These are phyloP conservation scores for Oncorhynchus gorbuscha DNA, from an alignment of 2,113 vertebrate genomes.

Conservation along the genomic window DNA sequence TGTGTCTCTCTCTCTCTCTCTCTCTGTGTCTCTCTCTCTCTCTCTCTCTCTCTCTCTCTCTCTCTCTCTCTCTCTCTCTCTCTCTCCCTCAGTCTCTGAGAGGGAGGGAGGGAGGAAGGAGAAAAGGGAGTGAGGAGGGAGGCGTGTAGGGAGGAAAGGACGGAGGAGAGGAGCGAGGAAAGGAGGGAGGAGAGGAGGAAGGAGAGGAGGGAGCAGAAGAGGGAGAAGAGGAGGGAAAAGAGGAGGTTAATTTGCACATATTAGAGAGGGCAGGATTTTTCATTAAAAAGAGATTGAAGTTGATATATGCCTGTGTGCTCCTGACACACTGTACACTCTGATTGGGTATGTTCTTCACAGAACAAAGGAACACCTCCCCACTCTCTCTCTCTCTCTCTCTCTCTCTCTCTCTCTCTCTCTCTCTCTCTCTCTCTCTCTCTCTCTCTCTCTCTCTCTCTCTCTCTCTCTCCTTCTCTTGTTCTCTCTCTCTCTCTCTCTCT, in stretches of 20 bases:
- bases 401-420: too few relatives aligned
- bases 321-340: constrained; percentile 79
- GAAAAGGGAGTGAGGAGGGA: not conserved
- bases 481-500: too few relatives aligned
- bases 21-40: not conserved
- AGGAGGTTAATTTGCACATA: constrained; percentile 82
- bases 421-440: too few relatives aligned
- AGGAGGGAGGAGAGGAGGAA: constrained; percentile 26
- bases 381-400: not conserved
- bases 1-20: too few relatives aligned
- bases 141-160: constrained; percentile 12
- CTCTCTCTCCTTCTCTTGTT: too few relatives aligned
- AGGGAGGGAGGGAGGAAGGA: not conserved
- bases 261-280: constrained; percentile 83
- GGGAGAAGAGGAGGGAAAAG: constrained; percentile 56
- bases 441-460: too few relatives aligned
- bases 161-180: not conserved
- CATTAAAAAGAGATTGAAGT: constrained; percentile 85
- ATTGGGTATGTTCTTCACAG: constrained; percentile 78
- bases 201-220: constrained; percentile 68
- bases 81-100: not conserved
- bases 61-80: not conserved
- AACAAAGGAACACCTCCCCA: constrained; percentile 69
- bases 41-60: not conserved
- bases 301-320: constrained; percentile 79